Evolutionary conservation across 2,888 invertebrate genomes (phyloP).

Genomic region (Amiota minor): DNA sequence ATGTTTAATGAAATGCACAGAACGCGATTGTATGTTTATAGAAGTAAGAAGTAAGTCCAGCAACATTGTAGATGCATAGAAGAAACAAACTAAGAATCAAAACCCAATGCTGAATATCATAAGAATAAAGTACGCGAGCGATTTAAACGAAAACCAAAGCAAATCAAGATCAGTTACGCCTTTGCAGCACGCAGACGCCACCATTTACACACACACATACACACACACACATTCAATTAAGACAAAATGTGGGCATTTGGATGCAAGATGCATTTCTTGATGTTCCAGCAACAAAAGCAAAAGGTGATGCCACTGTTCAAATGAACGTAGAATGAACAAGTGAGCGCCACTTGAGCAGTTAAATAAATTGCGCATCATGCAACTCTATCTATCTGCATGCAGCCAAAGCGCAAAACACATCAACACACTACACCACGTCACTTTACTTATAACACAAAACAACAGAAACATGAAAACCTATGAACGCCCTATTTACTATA

Average conservation of each 20-base stretch:
- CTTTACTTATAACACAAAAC: not conserved
- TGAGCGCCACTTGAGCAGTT: slow-evolving; percentile 22
- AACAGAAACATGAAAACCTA: not conserved
- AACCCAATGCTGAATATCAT: not conserved
- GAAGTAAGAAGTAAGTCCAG: no score
- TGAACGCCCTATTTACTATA: slow-evolving; percentile 4
- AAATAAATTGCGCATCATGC: slow-evolving; percentile 22
- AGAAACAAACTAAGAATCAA: not conserved
- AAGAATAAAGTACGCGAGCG: not conserved
- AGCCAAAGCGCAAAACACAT: not conserved
- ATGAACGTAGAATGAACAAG: not conserved
- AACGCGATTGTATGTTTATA: not conserved
- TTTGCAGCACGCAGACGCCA: slow-evolving; percentile 3
- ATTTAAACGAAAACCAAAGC: slow-evolving; percentile 5
- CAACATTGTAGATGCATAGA: not conserved
- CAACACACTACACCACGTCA: not conserved
- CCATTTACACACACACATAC: not conserved
- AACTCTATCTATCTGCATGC: slow-evolving; percentile 21
- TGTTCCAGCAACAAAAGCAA: not conserved
- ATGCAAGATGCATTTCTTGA: not conserved
- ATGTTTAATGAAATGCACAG: slow-evolving; percentile 15
- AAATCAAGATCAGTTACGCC: slow-evolving; percentile 19
- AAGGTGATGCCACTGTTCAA: slow-evolving; percentile 13
- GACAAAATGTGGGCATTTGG: not conserved
- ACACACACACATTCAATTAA: slow-evolving; percentile 21